Evolutionary conservation across 2,888 invertebrate genomes (phyloP).

Genomic region (Polymixis lichenea): DNA sequence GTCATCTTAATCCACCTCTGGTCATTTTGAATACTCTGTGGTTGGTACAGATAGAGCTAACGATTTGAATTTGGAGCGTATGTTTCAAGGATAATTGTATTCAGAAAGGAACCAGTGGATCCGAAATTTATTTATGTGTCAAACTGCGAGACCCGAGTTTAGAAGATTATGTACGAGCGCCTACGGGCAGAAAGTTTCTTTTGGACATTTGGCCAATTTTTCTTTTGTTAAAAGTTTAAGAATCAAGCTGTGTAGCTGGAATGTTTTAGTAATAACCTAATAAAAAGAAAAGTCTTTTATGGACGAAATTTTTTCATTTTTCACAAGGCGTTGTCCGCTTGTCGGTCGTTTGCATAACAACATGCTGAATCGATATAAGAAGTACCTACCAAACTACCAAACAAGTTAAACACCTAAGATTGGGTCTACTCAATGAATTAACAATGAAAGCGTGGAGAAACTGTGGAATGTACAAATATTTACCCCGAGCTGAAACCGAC

Average conservation of each 20-base stretch:
- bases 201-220: not conserved
- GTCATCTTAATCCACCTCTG: not conserved
- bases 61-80: slow-evolving; percentile 69
- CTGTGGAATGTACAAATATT: slow-evolving; percentile 36
- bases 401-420: not conserved
- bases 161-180: slow-evolving; percentile 9
- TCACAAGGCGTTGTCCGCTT: not conserved
- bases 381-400: slow-evolving; percentile 1
- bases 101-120: slow-evolving; percentile 53
- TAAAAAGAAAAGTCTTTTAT: not conserved
- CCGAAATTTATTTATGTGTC: slow-evolving; percentile 60
- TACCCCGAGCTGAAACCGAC: not conserved
- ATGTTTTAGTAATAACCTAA: slow-evolving; percentile 11
- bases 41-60: slow-evolving; percentile 60
- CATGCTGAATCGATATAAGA: not conserved
- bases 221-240: slow-evolving; percentile 17
- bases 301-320: not conserved
- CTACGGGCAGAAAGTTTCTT: slow-evolving; percentile 18
- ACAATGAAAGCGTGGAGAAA: slow-evolving; percentile 20
- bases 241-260: not conserved
- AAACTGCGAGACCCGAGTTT: slow-evolving; percentile 23
- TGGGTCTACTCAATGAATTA: slow-evolving; percentile 21
- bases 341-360: not conserved
- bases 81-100: slow-evolving; percentile 66
- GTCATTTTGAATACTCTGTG: slow-evolving; percentile 33